Conservation (phyloP, 2,113 vertebrate species). For the Muntiacus muntjak region DNA sequence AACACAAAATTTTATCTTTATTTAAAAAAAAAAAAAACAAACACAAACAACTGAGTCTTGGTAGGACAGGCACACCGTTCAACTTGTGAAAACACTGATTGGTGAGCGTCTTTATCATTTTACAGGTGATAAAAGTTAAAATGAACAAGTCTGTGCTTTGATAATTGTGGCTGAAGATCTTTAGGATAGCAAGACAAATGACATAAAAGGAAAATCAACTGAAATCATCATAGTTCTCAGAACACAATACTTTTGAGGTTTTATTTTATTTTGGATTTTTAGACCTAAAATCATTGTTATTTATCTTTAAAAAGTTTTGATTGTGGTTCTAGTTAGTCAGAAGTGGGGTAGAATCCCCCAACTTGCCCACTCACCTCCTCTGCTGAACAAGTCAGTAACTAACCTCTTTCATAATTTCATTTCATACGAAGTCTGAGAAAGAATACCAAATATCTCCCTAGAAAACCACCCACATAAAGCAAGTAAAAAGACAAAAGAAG, state of each 20-base stretch:
- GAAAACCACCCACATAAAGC: neutral
- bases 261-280: neutral
- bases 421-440: neutral
- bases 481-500: neutral
- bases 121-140: neutral
- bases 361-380: neutral
- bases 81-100: neutral
- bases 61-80: neutral
- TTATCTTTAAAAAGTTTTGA: neutral
- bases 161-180: neutral
- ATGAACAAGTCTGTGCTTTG: neutral
- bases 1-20: constrained; percentile 13
- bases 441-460: neutral
- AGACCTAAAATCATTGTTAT: neutral
- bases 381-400: neutral
- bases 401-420: neutral
- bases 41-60: neutral
- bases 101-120: neutral
- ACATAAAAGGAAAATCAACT: neutral
- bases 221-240: neutral
- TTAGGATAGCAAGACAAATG: neutral
- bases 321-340: neutral
- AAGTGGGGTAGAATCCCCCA: neutral
- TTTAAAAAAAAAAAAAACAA: neutral
- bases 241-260: neutral